These are phyloP conservation scores for Polypterus senegalus DNA, from an alignment of 2,113 vertebrate genomes.

Conservation along the genomic window DNA sequence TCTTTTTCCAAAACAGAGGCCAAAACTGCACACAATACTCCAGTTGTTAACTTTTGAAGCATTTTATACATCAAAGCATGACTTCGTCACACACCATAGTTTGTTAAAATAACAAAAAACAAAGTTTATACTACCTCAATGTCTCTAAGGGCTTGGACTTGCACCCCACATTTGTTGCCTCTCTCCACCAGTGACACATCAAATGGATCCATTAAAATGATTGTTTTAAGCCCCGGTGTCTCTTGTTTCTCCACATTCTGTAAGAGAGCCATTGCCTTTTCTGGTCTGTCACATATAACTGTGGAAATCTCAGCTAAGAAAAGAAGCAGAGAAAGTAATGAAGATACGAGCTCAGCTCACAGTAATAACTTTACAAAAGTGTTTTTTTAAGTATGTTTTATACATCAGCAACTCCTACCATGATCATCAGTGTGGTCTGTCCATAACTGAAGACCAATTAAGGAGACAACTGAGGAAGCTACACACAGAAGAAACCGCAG, in stretches of 20 bases:
- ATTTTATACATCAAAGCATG: background rate
- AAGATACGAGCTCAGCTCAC: too few relatives aligned
- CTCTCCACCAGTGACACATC: constrained; percentile 56
- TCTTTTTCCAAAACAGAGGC: background rate
- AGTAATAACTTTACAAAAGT: too few relatives aligned
- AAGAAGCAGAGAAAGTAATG: too few relatives aligned
- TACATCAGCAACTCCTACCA: too few relatives aligned
- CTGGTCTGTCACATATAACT: constrained; percentile 82
- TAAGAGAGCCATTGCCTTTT: constrained; percentile 75
- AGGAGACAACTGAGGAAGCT: too few relatives aligned
- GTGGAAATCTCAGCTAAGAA: constrained; percentile 81
- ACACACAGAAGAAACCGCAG: too few relatives aligned
- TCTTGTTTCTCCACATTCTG: constrained; percentile 73
- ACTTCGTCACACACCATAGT: background rate
- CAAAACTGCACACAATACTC: too few relatives aligned
- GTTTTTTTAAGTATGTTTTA: too few relatives aligned
- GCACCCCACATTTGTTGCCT: constrained; percentile 59
- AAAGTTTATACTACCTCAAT: constrained; percentile 58
- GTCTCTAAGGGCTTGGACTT: constrained; percentile 68
- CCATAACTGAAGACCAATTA: too few relatives aligned
- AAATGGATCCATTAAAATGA: constrained; percentile 84
- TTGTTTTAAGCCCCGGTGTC: constrained; percentile 60
- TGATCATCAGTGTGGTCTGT: too few relatives aligned
- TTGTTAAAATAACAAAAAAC: too few relatives aligned
- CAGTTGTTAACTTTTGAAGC: fast-evolving